Evolutionary conservation across 2,888 invertebrate species (phyloP), one percentile per base, ranked within the genome.

Genomic region (Leucophenga montana): DNA sequence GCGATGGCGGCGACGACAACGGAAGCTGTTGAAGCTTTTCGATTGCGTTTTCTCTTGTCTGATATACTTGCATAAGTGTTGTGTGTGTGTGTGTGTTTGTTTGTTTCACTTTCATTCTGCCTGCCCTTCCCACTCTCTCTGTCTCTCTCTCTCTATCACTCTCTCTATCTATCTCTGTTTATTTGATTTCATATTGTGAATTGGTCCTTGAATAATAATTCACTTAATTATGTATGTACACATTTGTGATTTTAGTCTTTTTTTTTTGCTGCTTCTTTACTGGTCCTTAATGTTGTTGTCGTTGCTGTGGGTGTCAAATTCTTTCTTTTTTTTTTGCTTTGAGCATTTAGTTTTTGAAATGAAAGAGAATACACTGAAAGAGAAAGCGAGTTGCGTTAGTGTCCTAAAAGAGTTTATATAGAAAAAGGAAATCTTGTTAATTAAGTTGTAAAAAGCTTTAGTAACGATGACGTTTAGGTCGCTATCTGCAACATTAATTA

Each of bases 151-250:
- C 3, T 33, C 3, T 33, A 33, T 33, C 8, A 11, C 39, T 39
- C 11, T 39, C 39, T 39, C 39, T 39, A 1, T 39, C 11, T 39
- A 5, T 5, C 39, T 59, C 31, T 27, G 14, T 33, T 8, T 31
- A 27, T 13, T 50, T 18, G 22, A 44, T 44, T n/a, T n/a, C 11
- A 31, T 16, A 59, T 59, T 72, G 62, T 73, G 68, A 72, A 72
- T 71, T 67, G 57, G 79, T 75, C 78, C 84, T 83, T 82, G 77
- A 75, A 74, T 72, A 72, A 73, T 73, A 77, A 76, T 76, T 73
- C 73, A 74, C 72, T 77, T 75, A 83, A 79, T 81, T 79, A 80
- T 77, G 71, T 64, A 50, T 57, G 57, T 65, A 57, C 31, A 46
- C 27, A 59, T 27, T 27, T 67, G 44, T 66, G n/a, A 16, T 22